Conservation (phyloP, 2,888 invertebrate genomes). For the Microplitis deprimator region DNA sequence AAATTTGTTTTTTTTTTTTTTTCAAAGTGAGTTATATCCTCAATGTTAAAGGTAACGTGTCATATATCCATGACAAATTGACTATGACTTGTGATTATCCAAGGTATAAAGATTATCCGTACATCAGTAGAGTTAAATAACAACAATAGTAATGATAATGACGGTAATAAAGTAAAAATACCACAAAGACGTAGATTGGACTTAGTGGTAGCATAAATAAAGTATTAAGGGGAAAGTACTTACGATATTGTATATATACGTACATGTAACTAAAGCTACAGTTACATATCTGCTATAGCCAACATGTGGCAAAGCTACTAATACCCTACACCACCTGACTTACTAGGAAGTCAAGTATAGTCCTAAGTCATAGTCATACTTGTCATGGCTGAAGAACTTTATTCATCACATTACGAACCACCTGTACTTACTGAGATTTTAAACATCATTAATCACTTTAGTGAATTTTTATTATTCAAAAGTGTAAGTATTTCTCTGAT, state of each 20-base stretch:
- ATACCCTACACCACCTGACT: background rate
- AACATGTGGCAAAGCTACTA: constrained; percentile 58
- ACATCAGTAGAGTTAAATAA: constrained; percentile 11
- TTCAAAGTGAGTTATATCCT: background rate
- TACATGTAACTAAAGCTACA: constrained; percentile 48
- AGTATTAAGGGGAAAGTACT: constrained; percentile 5
- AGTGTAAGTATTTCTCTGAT: no score
- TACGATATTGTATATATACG: background rate
- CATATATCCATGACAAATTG: constrained; percentile 26
- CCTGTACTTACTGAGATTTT: constrained; percentile 9
- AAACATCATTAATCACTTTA: background rate
- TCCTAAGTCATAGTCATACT: constrained; percentile 51
- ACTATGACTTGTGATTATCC: constrained; percentile 14
- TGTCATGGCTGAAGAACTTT: constrained; percentile 23
- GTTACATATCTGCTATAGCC: constrained; percentile 48
- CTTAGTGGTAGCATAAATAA: background rate
- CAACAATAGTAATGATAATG: background rate
- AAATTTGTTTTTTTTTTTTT: no score
- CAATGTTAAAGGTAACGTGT: background rate
- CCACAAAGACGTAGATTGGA: background rate
- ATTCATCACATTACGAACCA: constrained; percentile 11
- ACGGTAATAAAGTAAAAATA: constrained; percentile 5
- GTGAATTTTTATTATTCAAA: background rate
- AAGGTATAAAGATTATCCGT: constrained; percentile 7
- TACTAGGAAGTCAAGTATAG: background rate